These are phyloP conservation scores for Spinibarbus caldwelli DNA, from an alignment of 2,797 vertebrate species.

Conservation along the genomic window DNA sequence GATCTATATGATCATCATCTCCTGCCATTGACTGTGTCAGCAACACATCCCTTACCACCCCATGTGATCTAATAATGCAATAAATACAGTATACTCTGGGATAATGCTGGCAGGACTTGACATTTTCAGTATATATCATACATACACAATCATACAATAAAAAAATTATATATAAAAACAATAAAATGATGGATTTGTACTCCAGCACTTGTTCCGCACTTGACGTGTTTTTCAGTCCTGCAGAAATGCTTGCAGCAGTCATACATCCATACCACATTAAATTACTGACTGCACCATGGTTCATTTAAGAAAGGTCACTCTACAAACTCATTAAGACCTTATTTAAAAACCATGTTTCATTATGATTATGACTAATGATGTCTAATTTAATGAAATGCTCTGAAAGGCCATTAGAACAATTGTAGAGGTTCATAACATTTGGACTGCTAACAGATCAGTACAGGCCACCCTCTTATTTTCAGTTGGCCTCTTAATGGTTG, in stretches of 20 bases:
- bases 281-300: slow-evolving; percentile 45
- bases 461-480: background rate
- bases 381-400: slow-evolving; percentile 43
- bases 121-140: slow-evolving; percentile 21
- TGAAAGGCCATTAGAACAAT: slow-evolving; percentile 29
- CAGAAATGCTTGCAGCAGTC: slow-evolving; percentile 26
- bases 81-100: slow-evolving; percentile 27
- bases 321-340: slow-evolving; percentile 57
- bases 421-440: slow-evolving; percentile 19
- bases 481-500: background rate
- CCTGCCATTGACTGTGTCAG: slow-evolving; percentile 3
- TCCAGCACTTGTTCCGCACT: background rate
- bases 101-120: slow-evolving; percentile 11
- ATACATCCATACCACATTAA: slow-evolving; percentile 30
- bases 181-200: slow-evolving; percentile 2
- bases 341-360: slow-evolving; percentile 60
- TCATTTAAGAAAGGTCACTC: slow-evolving; percentile 56
- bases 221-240: background rate
- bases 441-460: background rate
- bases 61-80: slow-evolving; percentile 12
- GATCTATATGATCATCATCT: slow-evolving; percentile 47
- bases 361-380: slow-evolving; percentile 58
- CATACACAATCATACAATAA: slow-evolving; percentile 9
- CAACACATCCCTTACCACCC: background rate
- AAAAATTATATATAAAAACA: slow-evolving; percentile 4